Evolutionary conservation across 2,888 invertebrate genomes (phyloP).

Genomic region (Phytoseiulus persimilis): DNA sequence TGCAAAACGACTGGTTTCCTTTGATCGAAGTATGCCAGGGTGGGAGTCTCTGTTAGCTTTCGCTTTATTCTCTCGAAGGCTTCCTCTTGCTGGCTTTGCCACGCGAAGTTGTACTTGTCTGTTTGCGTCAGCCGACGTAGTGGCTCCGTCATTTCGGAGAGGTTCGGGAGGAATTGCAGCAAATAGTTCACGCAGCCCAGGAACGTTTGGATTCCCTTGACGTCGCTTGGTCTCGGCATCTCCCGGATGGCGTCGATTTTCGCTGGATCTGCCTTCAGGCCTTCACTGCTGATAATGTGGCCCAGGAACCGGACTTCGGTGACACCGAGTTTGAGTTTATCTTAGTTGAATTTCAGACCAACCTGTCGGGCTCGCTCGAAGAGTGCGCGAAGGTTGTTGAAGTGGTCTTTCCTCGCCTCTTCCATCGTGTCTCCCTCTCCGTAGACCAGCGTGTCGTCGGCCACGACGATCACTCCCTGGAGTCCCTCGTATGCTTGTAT

Average conservation of each 20-base stretch:
- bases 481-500: constrained; percentile 13
- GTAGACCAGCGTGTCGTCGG: background rate
- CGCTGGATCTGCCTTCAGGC: background rate
- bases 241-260: background rate
- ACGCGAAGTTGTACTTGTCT: background rate
- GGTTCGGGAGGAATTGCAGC: background rate
- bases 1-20: constrained; percentile 45
- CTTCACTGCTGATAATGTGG: background rate
- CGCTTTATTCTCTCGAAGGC: constrained; percentile 37
- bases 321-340: background rate
- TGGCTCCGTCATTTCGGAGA: background rate
- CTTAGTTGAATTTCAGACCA: background rate
- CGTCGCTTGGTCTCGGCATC: background rate
- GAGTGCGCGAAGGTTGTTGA: background rate
- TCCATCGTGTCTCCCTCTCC: background rate
- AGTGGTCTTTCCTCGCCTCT: background rate
- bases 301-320: background rate
- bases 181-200: background rate
- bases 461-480: background rate
- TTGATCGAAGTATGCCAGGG: constrained; percentile 46
- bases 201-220: background rate
- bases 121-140: background rate
- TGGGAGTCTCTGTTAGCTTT: constrained; percentile 41
- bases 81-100: background rate
- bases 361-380: constrained; percentile 9